A percentile compares a stretch with the other conserved stretches of the same genome.
phyloP scores from a whole-genome alignment of 2,797 vertebrate genomes.

The Heterohyrax brucei region DNA sequence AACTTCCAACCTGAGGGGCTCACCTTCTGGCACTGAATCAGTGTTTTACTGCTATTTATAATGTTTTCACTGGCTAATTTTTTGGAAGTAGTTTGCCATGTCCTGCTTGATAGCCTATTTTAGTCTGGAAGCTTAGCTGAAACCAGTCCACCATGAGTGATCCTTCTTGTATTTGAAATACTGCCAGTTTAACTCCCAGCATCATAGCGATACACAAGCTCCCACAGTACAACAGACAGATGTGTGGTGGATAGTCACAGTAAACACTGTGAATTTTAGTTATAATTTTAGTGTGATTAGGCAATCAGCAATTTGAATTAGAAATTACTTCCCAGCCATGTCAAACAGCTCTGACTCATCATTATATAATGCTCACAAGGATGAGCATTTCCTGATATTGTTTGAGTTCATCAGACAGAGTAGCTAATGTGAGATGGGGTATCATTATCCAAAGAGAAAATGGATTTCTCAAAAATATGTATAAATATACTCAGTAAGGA shows the following conservation, averaged over 20 bases:
- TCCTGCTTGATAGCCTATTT: too few species aligned
- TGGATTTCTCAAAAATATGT: not conserved
- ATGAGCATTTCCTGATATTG: not conserved
- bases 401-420: slow-evolving; percentile 33
- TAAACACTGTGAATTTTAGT: not conserved
- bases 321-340: not conserved
- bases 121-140: too few species aligned
- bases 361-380: not conserved
- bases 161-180: too few species aligned
- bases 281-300: not conserved
- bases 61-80: too few species aligned
- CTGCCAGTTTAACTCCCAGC: too few species aligned
- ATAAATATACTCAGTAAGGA: not conserved
- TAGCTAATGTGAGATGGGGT: not conserved
- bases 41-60: too few species aligned
- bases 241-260: not conserved
- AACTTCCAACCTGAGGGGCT: too few species aligned
- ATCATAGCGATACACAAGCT: too few species aligned
- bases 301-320: not conserved
- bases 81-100: too few species aligned
- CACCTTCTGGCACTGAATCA: too few species aligned
- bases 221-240: too few species aligned
- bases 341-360: slow-evolving; percentile 41
- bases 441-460: slow-evolving; percentile 19
- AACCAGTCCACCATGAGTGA: too few species aligned